Evolutionary conservation across 2,888 invertebrate species (phyloP), one percentile per base, ranked within the genome.

Genomic region (Melipona beecheii): DNA sequence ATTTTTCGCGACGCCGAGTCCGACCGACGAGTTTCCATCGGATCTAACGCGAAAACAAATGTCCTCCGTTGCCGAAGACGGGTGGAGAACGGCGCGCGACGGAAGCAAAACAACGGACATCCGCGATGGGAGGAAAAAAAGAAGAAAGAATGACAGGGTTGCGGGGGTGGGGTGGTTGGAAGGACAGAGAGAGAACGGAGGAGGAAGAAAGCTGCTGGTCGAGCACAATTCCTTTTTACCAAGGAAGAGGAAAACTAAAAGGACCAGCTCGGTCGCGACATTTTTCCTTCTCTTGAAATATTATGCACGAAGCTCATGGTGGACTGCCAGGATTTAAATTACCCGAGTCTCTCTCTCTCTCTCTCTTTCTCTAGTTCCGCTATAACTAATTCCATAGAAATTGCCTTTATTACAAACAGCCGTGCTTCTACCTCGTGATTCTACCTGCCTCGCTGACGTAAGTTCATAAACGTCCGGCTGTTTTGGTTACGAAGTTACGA

Each of bases 11-110:
- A 66, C 68, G 72, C 24, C 19, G 73, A 71, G 54, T 74, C 60
- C 60, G 24, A 82, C 68, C 87, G 80, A 85, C 89, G 84, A 86
- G 72, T 86, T 80, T 81, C 90, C 85, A 86, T 90, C 85, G 49
- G 80, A 78, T 89, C 71, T 75, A 86, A 86, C 83, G 86, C 84
- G 87, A 83, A 85, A 89, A 86, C 84, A 89, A 91, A 90, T 90
- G 87, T 87, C 78, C 85, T 56, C 11, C 69, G 74, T 82, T 75
- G 81, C 68, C 80, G 60, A 62, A 70, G 74, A 27, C 43, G 43
- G 43, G 2, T 1, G 11, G 43, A 43, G 43, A 43, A 43, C 31
- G 31, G 11, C 43, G 43, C 9, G 2, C 43, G 49, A 75, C 69
- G 64, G 31, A 64, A 62, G 76, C 58, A 65, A 70, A 52, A 74